Conservation (phyloP, 2,113 vertebrate species). For the Climacteris rufus region DNA sequence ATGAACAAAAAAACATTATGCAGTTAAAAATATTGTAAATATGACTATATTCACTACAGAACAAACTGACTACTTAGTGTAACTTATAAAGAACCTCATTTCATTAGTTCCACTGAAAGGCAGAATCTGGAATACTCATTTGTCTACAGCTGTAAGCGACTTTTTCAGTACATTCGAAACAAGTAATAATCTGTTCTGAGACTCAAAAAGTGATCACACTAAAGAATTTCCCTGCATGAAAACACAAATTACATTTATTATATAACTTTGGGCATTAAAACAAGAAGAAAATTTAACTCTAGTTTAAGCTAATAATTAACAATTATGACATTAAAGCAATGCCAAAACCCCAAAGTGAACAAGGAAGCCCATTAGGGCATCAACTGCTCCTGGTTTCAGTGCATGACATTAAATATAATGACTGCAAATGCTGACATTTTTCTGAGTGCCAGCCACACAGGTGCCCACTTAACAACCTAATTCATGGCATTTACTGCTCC, state of each 20-base stretch:
- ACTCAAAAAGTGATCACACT: background rate
- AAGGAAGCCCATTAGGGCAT: background rate
- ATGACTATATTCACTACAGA: background rate
- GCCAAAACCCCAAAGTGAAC: background rate
- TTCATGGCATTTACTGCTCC: conserved; percentile 5
- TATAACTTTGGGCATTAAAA: background rate
- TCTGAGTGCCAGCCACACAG: conserved; percentile 1
- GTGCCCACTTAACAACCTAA: background rate
- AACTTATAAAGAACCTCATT: background rate
- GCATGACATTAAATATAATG: background rate
- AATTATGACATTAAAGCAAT: background rate
- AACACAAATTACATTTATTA: background rate
- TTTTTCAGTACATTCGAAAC: background rate
- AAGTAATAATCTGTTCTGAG: background rate
- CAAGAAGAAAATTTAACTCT: background rate
- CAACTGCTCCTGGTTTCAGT: background rate
- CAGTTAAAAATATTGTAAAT: background rate
- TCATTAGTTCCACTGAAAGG: background rate
- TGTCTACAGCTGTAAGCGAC: background rate
- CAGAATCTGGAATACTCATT: background rate
- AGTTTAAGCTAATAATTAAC: background rate
- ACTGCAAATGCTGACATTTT: background rate
- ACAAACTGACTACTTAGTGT: background rate
- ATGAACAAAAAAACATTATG: background rate
- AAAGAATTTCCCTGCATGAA: background rate